Evolutionary conservation across 1,140 invertebrate genomes (phyloP), one percentile per base, ranked within the genome.

Genomic region (Anadara kagoshimensis): DNA sequence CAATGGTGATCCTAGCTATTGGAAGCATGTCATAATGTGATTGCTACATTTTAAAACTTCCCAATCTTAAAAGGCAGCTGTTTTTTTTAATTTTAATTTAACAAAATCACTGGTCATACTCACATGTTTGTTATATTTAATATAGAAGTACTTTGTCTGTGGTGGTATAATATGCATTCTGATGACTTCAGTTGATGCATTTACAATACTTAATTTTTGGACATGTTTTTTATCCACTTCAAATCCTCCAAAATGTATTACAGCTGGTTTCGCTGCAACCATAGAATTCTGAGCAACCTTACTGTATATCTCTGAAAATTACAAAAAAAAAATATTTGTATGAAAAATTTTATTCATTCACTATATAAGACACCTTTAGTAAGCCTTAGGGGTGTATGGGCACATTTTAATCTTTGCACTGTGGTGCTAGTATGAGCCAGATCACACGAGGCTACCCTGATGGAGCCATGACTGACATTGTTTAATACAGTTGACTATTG

Each of bases 161-260:
- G 89, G 89, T 41, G 89, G 87, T 65, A 89, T 85, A 22, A 90
- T 84, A 69, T 89, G 86, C 80, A 89, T 85, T 54, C 86, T 72
- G 16, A 87, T 81, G 1, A 90, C 82, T 61, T 89, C 86, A 56
- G 84, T 81, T 41, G 87, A 86, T 44, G 88, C 84, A 78, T 90
- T 90, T 2, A 83, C 79, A 51, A 90, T 81, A 53, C 74, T 75
- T 4, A 90, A 71, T 12, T 59, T 56, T 65, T 81, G 79, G 10
- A 73, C 80, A 43, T 85, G 80, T 63, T 81, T 86, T 74, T 86
- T 78, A 24, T 84, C 80, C 18, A 86, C 69, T 69, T 86, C 83
- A 85, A 89, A 89, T 11, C 88, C 88, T 53, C 81, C 85, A 83
- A 89, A 90, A 58, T 89, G 85, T 12, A 90, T 69, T 26, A 83